Conservation (phyloP, 1,140 invertebrate species). For the Sitobion miscanthi region DNA sequence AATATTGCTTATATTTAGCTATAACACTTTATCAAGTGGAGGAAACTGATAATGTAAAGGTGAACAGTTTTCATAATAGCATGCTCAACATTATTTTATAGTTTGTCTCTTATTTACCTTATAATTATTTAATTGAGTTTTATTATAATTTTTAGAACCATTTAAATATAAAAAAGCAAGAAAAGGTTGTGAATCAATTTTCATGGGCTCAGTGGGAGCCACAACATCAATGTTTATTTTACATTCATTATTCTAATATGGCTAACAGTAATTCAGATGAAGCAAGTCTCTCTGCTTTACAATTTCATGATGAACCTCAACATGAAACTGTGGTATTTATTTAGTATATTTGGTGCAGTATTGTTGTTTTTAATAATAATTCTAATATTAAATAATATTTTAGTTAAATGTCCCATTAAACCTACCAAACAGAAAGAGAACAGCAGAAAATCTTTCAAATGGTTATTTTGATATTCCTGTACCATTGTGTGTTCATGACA, state of each 20-base stretch:
- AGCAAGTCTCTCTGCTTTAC: conserved; percentile 48
- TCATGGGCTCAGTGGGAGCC: conserved; percentile 54
- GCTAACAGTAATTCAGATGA: conserved; percentile 26
- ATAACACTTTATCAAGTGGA: conserved; percentile 50
- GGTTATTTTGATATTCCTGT: conserved; percentile 80
- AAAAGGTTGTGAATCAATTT: conserved; percentile 53
- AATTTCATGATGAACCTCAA: conserved; percentile 53
- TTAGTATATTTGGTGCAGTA: neutral
- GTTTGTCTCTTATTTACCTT: neutral
- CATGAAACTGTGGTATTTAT: conserved; percentile 54
- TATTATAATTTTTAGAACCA: neutral
- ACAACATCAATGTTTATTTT: conserved; percentile 49
- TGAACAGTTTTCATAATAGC: conserved; percentile 36
- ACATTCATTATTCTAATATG: conserved; percentile 50
- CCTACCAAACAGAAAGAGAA: conserved; percentile 69
- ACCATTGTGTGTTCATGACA: conserved; percentile 79
- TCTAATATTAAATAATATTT: neutral
- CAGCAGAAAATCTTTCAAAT: conserved; percentile 64
- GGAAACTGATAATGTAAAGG: conserved; percentile 47
- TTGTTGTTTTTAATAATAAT: conserved; percentile 6
- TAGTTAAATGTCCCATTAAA: conserved; percentile 36
- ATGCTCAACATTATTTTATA: conserved; percentile 21
- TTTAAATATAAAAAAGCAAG: conserved; percentile 37
- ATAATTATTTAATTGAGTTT: neutral
- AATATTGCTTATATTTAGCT: conserved; percentile 49